Evolutionary conservation across 1,140 invertebrate genomes (phyloP).

Genomic region (Camponotus floridanus): DNA sequence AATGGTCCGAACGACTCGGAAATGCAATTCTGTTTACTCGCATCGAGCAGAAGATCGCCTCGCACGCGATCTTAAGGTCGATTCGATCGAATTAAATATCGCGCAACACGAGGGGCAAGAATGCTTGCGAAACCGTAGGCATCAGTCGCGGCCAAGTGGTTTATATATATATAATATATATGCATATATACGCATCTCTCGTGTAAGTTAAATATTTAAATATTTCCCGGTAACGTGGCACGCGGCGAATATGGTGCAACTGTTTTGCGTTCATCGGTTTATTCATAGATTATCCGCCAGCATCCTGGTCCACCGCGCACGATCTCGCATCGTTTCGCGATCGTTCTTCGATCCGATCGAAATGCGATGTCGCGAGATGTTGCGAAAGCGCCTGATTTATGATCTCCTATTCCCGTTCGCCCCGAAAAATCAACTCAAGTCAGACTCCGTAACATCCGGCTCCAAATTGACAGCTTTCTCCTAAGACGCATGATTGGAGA

Average conservation of each 20-base stretch:
- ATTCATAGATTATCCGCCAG: slow-evolving; percentile 57
- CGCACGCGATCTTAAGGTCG: slow-evolving; percentile 23
- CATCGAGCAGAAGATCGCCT: slow-evolving; percentile 4
- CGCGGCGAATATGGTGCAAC: slow-evolving; percentile 48
- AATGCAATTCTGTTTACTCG: slow-evolving; percentile 45
- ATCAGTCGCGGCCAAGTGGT: slow-evolving; percentile 48
- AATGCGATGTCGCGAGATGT: slow-evolving; percentile 32
- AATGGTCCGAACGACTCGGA: slow-evolving; percentile 1
- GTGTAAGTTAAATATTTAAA: slow-evolving; percentile 60
- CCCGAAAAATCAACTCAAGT: slow-evolving; percentile 3
- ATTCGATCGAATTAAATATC: slow-evolving; percentile 55
- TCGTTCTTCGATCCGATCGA: slow-evolving; percentile 49
- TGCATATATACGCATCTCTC: background rate
- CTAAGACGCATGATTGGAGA: no score
- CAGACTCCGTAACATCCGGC: background rate
- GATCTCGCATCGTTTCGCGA: slow-evolving; percentile 28
- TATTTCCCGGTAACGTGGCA: slow-evolving; percentile 49
- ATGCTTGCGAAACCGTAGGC: slow-evolving; percentile 45
- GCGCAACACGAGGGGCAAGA: slow-evolving; percentile 27
- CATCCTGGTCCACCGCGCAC: slow-evolving; percentile 28
- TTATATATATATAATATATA: slow-evolving; percentile 11
- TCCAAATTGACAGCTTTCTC: background rate
- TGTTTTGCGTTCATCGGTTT: slow-evolving; percentile 42
- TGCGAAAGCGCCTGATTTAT: slow-evolving; percentile 36
- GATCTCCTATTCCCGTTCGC: background rate